Conservation (phyloP, 2,797 vertebrate species). For the Lutjanus campechanus region DNA sequence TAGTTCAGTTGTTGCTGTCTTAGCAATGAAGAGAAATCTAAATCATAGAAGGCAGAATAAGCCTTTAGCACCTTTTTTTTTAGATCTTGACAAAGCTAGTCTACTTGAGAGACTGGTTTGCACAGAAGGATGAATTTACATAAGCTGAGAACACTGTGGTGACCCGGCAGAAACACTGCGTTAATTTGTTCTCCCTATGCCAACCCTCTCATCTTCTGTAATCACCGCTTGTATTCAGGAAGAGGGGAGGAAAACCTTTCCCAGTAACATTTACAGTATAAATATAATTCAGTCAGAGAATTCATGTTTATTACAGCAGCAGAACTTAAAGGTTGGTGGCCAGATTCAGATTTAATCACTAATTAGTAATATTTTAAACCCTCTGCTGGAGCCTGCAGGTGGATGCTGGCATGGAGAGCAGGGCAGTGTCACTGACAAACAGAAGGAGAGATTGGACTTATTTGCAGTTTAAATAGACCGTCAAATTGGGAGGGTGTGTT, state of each 20-base stretch:
- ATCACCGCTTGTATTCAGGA: background rate
- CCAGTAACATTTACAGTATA: background rate
- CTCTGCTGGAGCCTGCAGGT: no score
- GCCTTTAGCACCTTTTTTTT: background rate
- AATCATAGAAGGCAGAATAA: background rate
- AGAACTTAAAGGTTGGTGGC: no score
- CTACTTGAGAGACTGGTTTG: conserved; percentile 5
- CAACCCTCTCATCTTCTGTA: conserved; percentile 4
- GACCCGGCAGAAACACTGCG: conserved; percentile 10
- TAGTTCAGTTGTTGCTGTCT: background rate
- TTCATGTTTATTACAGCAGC: no score
- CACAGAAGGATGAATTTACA: background rate
- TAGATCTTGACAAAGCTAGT: conserved; percentile 3
- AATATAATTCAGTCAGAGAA: background rate
- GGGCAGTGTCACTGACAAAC: no score
- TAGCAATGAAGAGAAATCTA: background rate
- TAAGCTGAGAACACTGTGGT: conserved; percentile 14
- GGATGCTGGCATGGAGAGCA: no score
- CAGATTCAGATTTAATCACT: no score
- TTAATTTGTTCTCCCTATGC: conserved; percentile 11
- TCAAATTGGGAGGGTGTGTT: no score
- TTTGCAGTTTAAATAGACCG: no score
- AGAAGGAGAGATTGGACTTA: no score
- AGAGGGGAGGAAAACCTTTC: background rate
- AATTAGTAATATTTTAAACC: no score